Evolutionary conservation across 1,140 invertebrate species (phyloP).

Genomic region (Calephelis nemesis): DNA sequence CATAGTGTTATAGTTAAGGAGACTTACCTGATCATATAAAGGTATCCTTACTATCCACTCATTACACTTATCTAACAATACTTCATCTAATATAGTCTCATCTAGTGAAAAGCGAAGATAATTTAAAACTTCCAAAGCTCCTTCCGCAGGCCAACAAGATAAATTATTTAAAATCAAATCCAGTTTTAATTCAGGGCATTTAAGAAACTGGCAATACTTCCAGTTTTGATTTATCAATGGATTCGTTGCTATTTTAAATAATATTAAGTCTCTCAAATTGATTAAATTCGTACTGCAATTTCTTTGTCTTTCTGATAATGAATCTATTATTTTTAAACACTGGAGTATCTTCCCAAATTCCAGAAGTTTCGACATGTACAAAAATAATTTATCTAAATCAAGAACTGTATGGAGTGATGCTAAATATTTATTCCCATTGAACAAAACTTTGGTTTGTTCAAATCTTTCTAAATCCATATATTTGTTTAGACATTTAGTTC

Average conservation of each 20-base stretch:
- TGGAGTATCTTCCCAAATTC: conserved; percentile 62
- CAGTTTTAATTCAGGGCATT: conserved; percentile 64
- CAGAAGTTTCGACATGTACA: conserved; percentile 59
- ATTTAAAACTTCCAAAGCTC: conserved; percentile 66
- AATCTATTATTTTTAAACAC: conserved; percentile 68
- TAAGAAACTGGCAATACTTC: conserved; percentile 70
- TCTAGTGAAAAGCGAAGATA: conserved; percentile 64
- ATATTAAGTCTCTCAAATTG: conserved; percentile 67
- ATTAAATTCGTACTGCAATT: conserved; percentile 59
- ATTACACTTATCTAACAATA: conserved; percentile 61
- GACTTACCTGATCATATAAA: conserved; percentile 73
- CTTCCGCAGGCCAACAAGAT: conserved; percentile 65
- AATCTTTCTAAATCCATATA: conserved; percentile 74
- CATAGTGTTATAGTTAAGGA: too few species aligned
- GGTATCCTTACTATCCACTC: conserved; percentile 72
- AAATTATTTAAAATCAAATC: conserved; percentile 68
- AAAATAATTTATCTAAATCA: conserved; percentile 64
- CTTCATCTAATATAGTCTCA: conserved; percentile 49
- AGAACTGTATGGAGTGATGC: conserved; percentile 70
- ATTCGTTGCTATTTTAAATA: conserved; percentile 69
- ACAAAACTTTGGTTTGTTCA: conserved; percentile 64
- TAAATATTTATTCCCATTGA: conserved; percentile 66
- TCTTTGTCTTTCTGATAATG: conserved; percentile 64
- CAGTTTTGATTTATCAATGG: conserved; percentile 61
- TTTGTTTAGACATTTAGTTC: conserved; percentile 70